These are phyloP conservation scores for Hirtodrosophila duncani DNA, from an alignment of 2,888 invertebrate genomes.

Conservation along the genomic window DNA sequence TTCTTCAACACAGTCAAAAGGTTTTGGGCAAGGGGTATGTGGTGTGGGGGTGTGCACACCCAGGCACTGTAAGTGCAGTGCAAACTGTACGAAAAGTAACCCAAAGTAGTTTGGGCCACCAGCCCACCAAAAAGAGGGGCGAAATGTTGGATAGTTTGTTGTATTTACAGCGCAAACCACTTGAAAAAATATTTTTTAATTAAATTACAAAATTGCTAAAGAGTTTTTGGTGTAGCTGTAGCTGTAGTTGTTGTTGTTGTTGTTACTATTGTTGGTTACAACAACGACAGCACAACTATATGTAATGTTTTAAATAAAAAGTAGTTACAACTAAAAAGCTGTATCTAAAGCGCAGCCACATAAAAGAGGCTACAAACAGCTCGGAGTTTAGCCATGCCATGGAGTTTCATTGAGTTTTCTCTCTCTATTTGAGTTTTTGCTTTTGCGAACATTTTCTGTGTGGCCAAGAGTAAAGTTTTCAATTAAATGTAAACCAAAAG, in stretches of 20 bases:
- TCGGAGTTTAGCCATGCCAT: too few relatives aligned
- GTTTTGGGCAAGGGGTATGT: neutral
- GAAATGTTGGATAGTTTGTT: constrained; percentile 53
- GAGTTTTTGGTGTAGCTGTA: constrained; percentile 58
- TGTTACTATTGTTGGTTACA: neutral
- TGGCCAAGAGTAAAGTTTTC: too few relatives aligned
- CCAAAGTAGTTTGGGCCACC: constrained; percentile 27
- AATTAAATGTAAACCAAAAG: too few relatives aligned
- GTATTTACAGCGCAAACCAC: constrained; percentile 71
- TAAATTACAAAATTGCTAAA: constrained; percentile 72
- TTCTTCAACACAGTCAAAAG: constrained; percentile 45
- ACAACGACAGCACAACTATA: too few relatives aligned
- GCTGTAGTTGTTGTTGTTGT: constrained; percentile 11
- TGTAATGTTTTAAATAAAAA: too few relatives aligned
- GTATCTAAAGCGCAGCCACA: too few relatives aligned
- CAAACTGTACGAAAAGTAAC: constrained; percentile 46
- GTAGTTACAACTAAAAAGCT: too few relatives aligned
- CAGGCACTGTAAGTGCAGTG: constrained; percentile 27
- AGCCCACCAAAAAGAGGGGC: constrained; percentile 7
- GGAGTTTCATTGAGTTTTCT: neutral
- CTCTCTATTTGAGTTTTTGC: constrained; percentile 1
- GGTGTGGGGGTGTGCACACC: neutral
- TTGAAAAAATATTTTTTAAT: constrained; percentile 73
- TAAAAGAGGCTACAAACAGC: too few relatives aligned
- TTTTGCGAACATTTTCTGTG: too few relatives aligned